A percentile compares a stretch with the other conserved stretches of the same genome.
These are phyloP conservation scores for Apteryx mantelli DNA, from an alignment of 2,113 vertebrate species.

Conservation along the genomic window DNA sequence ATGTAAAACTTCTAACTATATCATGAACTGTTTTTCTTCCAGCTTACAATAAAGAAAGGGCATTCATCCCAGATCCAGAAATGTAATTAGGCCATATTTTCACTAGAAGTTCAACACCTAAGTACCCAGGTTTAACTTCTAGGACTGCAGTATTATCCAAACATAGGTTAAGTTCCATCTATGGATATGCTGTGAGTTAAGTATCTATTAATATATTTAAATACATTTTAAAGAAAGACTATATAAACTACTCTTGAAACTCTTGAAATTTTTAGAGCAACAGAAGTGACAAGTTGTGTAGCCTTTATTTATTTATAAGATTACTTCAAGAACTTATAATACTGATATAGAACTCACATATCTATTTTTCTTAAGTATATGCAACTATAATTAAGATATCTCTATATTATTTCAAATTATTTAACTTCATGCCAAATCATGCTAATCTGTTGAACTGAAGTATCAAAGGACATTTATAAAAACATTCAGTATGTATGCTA, in stretches of 20 bases:
- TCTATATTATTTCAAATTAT: neutral
- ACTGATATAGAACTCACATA: rapidly evolving
- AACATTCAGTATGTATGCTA: rapidly evolving
- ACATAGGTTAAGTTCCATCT: neutral
- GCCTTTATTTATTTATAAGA: neutral
- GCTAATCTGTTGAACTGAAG: neutral
- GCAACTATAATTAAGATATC: neutral
- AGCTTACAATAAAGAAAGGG: neutral
- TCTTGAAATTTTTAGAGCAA: neutral
- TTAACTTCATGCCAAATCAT: rapidly evolving
- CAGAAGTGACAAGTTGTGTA: neutral
- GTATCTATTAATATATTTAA: neutral
- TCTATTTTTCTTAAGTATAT: neutral
- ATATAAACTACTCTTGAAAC: neutral
- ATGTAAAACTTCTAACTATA: neutral
- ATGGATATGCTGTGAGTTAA: neutral
- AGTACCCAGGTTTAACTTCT: neutral
- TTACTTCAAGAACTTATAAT: rapidly evolving
- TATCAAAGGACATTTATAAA: neutral
- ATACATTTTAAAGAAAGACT: neutral
- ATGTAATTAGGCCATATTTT: neutral
- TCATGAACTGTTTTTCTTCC: neutral
- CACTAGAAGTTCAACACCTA: neutral
- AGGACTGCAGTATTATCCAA: neutral
- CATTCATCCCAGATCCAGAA: neutral